Evolutionary conservation across 2,797 vertebrate genomes (phyloP), one percentile per base, ranked within the genome.

Genomic region (Synanceia verrucosa): DNA sequence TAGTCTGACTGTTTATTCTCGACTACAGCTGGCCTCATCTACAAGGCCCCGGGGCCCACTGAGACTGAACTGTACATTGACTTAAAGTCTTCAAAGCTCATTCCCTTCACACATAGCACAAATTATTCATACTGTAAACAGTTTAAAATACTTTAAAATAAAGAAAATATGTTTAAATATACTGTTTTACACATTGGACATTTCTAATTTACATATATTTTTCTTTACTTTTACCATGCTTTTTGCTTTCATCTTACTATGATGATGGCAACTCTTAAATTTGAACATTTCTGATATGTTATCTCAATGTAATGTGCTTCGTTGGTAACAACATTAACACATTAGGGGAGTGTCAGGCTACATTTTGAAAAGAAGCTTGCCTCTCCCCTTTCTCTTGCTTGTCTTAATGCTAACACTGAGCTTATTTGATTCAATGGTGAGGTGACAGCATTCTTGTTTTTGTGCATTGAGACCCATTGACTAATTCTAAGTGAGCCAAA

Each of bases 401-500:
- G 46, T 41, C 41, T 64, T 51, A 41, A 23, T 57, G 33, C 9
- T 61, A 44, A 29, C 28, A 39, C 41, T 65, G 23, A 47, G 29
- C 39, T 23, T 2, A 34, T 31, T 66, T 51, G 16, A 68, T 61
- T 50, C 55, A 81, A 36, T 23, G 19, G 10, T 59, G n/a, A 44
- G 51, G n/a, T 36, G 47, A 60, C 26, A 62, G 28, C 48, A 34
- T 70, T 46, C 4, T 64, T 12, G 36, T 51, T 51, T 7, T 39
- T 60, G 34, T 50, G 11, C 24, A 59, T 76, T 48, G 28, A 59
- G 28, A 60, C 59, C 44, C n/a, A 12, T 63, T 29, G 57, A 43
- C 53, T 50, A 56, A 51, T 55, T 75, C 60, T 64, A 82, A 74
- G 37, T 70, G 52, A 74, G 73, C 56, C 72, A 73, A 50, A 57